These are phyloP conservation scores for Hemibagrus wyckioides DNA, from an alignment of 2,113 vertebrate genomes.

Conservation along the genomic window DNA sequence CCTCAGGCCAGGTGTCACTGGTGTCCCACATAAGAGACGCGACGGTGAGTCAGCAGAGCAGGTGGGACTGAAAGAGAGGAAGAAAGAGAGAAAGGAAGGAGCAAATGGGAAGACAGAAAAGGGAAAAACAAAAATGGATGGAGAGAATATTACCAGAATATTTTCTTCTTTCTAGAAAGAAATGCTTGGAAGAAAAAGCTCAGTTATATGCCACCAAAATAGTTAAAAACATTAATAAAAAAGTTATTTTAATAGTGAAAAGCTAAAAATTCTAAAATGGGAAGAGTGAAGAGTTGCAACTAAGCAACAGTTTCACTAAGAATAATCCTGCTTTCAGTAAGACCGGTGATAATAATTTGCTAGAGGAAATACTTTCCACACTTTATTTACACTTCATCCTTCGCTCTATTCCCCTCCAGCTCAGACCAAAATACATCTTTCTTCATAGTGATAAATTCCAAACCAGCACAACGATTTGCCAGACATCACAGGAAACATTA, in stretches of 20 bases:
- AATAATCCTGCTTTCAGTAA: slow-evolving; percentile 16
- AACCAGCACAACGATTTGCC: slow-evolving; percentile 18
- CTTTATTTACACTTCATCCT: slow-evolving; percentile 30
- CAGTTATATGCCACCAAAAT: background rate
- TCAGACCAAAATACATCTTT: background rate
- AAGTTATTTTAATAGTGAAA: background rate
- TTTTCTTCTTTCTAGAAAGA: background rate
- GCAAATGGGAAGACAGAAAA: background rate
- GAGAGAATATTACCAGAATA: background rate
- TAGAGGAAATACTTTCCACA: background rate
- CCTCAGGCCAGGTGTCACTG: background rate
- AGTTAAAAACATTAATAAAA: background rate
- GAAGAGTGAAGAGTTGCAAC: background rate
- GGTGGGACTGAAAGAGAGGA: background rate
- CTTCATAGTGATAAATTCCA: slow-evolving; percentile 37
- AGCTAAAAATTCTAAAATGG: background rate
- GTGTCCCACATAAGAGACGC: background rate
- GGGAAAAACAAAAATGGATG: background rate
- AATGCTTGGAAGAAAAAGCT: background rate
- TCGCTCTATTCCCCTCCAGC: background rate
- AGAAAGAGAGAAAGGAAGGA: background rate
- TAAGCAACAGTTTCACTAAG: background rate
- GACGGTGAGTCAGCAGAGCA: background rate
- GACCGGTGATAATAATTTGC: background rate
- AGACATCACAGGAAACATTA: slow-evolving; percentile 33